Evolutionary conservation across 2,113 vertebrate species (phyloP).

Genomic region (Carassius auratus): DNA sequence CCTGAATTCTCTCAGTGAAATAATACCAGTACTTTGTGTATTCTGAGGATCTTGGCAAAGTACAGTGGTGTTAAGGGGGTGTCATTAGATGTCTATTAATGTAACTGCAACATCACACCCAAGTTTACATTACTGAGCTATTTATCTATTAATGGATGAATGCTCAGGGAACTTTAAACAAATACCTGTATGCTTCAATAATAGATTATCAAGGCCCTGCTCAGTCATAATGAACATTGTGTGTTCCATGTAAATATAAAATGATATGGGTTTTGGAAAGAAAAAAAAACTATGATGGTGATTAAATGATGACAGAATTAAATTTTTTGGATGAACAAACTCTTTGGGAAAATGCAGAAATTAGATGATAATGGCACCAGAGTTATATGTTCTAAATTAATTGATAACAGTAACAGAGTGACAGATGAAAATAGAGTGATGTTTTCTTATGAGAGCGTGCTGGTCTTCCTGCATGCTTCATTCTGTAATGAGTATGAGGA

Average conservation of each 20-base stretch:
- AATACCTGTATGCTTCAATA: not conserved
- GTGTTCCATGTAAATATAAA: not conserved
- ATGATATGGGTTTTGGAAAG: not conserved
- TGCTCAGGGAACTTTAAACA: not conserved
- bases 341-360: not conserved
- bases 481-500: not conserved
- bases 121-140: slow-evolving; percentile 9
- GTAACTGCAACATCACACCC: slow-evolving; percentile 30
- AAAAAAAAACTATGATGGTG: not conserved
- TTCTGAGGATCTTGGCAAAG: slow-evolving; percentile 12
- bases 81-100: slow-evolving; percentile 22
- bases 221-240: not conserved
- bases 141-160: not conserved
- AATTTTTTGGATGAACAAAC: not conserved
- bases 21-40: slow-evolving; percentile 14
- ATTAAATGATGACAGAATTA: not conserved
- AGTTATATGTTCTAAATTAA: slow-evolving; percentile 16
- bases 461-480: not conserved
- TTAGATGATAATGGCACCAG: slow-evolving; percentile 18
- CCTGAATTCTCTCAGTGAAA: not conserved
- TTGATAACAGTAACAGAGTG: not conserved
- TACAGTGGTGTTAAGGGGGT: slow-evolving; percentile 19
- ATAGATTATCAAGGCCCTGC: not conserved
- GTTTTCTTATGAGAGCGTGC: not conserved
- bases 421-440: slow-evolving; percentile 8